Conservation (phyloP, 2,888 invertebrate species). For the Parapristionchus giblindavisi region DNA sequence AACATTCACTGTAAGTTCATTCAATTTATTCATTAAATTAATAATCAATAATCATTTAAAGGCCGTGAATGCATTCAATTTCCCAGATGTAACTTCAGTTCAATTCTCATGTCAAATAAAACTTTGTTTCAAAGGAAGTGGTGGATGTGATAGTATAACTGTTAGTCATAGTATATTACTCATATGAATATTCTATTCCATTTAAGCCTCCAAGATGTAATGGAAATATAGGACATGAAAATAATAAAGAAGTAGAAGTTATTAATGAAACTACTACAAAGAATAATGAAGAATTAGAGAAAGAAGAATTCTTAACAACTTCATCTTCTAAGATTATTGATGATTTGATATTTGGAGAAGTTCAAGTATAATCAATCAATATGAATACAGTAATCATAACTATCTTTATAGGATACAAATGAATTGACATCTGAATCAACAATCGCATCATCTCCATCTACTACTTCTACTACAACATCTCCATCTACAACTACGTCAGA, state of each 20-base stretch:
- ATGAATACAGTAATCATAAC: not conserved
- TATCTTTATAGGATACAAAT: not conserved
- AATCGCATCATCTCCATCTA: not conserved
- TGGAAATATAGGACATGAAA: not conserved
- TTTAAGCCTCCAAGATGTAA: conserved; percentile 49
- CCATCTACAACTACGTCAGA: conserved; percentile 28
- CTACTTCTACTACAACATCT: conserved; percentile 38
- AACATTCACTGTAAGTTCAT: conserved; percentile 55
- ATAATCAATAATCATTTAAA: too few species aligned
- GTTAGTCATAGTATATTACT: conserved; percentile 40
- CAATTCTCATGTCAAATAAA: conserved; percentile 66
- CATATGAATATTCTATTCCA: not conserved
- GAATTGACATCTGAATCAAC: not conserved
- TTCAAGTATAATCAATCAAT: not conserved
- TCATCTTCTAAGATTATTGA: not conserved
- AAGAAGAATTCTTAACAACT: not conserved
- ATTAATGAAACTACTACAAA: not conserved
- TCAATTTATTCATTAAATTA: not conserved
- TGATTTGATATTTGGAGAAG: conserved; percentile 26
- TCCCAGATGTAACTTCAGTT: conserved; percentile 64
- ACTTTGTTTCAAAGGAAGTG: conserved; percentile 58
- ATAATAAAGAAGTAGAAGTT: not conserved
- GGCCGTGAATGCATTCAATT: conserved; percentile 66
- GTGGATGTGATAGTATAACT: conserved; percentile 55
- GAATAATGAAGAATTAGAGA: not conserved